Evolutionary conservation across 1,140 invertebrate genomes (phyloP).

Genomic region (Rhyacophila brunnea): DNA sequence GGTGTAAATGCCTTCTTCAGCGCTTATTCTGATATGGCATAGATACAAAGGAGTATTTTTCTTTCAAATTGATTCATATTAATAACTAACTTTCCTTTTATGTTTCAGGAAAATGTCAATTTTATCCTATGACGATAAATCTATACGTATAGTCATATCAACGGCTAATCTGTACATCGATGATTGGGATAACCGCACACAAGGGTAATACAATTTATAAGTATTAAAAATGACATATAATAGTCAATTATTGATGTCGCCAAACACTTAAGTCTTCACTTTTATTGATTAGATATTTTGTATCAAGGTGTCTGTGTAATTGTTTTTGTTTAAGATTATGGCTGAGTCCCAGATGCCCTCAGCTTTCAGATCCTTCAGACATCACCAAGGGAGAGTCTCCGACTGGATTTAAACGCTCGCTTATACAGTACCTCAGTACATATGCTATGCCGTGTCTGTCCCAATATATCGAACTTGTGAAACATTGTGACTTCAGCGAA

Average conservation of each 20-base stretch:
- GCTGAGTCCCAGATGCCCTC: constrained; percentile 79
- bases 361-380: constrained; percentile 55
- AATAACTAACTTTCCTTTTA: too few species aligned
- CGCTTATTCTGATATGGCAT: too few species aligned
- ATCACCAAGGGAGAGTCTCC: constrained; percentile 71
- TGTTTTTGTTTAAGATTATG: constrained; percentile 62
- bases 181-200: constrained; percentile 93
- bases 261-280: too few species aligned
- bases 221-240: too few species aligned
- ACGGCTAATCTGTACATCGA: constrained; percentile 89
- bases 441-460: constrained; percentile 70
- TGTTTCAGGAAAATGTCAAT: constrained; percentile 83
- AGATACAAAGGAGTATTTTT: too few species aligned
- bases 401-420: constrained; percentile 82
- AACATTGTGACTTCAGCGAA: constrained; percentile 73
- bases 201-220: too few species aligned
- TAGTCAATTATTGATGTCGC: too few species aligned
- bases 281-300: too few species aligned
- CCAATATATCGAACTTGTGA: constrained; percentile 73
- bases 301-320: too few species aligned
- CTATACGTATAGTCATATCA: constrained; percentile 81
- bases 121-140: constrained; percentile 77
- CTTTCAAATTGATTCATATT: too few species aligned
- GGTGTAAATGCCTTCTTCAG: too few species aligned
- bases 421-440: constrained; percentile 76